A percentile compares a stretch with the other conserved stretches of the same genome.
These are phyloP conservation scores for Pogonocherus hispidulus DNA, from an alignment of 2,888 invertebrate species.

Conservation along the genomic window DNA sequence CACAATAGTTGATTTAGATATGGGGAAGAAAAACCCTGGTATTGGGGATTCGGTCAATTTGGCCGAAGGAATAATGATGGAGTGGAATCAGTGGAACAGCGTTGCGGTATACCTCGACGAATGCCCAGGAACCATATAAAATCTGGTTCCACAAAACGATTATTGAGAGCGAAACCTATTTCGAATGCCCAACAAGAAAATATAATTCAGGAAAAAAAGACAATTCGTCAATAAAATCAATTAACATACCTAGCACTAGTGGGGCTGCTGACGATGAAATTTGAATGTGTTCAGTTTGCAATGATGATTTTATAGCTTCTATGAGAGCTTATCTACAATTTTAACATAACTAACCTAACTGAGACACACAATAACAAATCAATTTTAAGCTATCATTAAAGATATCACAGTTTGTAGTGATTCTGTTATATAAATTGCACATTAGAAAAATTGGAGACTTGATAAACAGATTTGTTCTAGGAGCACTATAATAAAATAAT, in stretches of 20 bases:
- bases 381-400: too few relatives aligned
- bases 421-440: too few relatives aligned
- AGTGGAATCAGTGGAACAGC: background rate
- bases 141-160: background rate
- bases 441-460: too few relatives aligned
- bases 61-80: background rate
- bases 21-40: background rate
- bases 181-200: slow-evolving; percentile 26
- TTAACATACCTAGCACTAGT: background rate
- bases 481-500: too few relatives aligned
- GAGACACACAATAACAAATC: too few relatives aligned
- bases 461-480: too few relatives aligned
- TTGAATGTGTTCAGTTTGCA: slow-evolving; percentile 29
- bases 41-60: background rate
- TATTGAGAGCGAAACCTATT: slow-evolving; percentile 6
- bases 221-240: background rate
- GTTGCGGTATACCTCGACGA: too few relatives aligned
- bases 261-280: slow-evolving; percentile 7
- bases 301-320: slow-evolving; percentile 23
- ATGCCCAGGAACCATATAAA: background rate
- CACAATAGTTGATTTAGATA: background rate
- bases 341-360: too few relatives aligned
- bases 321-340: slow-evolving; percentile 22
- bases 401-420: too few relatives aligned
- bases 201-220: background rate